phyloP scores from a whole-genome alignment of 1,140 invertebrate genomes.

The Polyergus mexicanus region DNA sequence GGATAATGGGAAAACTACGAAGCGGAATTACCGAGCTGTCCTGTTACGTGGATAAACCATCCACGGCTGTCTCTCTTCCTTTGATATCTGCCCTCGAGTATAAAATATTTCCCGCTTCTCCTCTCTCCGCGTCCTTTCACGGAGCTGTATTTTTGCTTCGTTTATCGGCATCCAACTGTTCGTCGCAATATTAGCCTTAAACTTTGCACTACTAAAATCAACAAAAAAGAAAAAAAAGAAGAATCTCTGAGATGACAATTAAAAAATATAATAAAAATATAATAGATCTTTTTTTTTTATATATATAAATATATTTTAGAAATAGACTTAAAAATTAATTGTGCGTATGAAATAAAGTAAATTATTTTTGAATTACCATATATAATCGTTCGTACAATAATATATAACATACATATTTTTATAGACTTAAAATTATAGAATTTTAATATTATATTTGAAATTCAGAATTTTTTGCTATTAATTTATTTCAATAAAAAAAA shows the following conservation, averaged over 20 bases:
- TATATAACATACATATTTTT: not conserved
- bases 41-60: constrained; percentile 53
- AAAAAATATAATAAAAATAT: not conserved
- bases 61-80: constrained; percentile 31
- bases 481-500: not conserved
- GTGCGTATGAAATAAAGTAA: not conserved
- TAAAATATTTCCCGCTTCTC: constrained; percentile 49
- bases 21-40: constrained; percentile 57
- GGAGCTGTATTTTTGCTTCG: constrained; percentile 61
- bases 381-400: not conserved
- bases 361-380: not conserved
- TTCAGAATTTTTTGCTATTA: not conserved
- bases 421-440: too few relatives aligned
- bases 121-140: not conserved
- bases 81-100: constrained; percentile 42
- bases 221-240: not conserved
- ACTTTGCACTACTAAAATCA: not conserved
- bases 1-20: constrained; percentile 60
- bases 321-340: constrained; percentile 5
- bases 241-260: not conserved
- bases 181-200: constrained; percentile 32
- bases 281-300: not conserved
- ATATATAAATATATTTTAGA: not conserved
- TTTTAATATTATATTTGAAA: constrained; percentile 1
- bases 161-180: constrained; percentile 63